Evolutionary conservation across 2,113 vertebrate genomes (phyloP), one percentile per base, ranked within the genome.

Genomic region (Tiliqua scincoides): DNA sequence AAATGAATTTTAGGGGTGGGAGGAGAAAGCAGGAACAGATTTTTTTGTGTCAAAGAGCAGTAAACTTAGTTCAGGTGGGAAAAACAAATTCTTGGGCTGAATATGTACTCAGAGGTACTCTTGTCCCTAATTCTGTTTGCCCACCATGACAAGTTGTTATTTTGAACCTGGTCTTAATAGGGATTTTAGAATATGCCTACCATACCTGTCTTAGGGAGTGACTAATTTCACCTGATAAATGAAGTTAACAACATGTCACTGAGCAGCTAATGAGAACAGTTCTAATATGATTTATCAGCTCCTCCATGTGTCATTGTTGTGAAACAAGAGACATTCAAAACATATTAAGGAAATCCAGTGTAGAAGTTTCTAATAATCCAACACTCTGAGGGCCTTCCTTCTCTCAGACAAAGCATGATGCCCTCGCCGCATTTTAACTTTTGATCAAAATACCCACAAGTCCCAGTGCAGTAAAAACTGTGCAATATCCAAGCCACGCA

Each of bases 391-490:
- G 37, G 14, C 21, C 52, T n/a, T n/a, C 57, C 15, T 57, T 74
- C 20, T 21, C 9, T 43, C 37, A 43, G 40, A 27, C 40, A n/a
- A 54, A n/a, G 17, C 74, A 54, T 54, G 6, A 52, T 76, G 74
- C 15, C 17, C 3, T 32, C 4, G n/a, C 27, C 57, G 30, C 15
- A 76, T 76, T 76, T 74, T 54, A 40, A 72, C 21, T 18, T 73
- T 23, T 62, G 30, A 35, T 72, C 27, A 70, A 37, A 91, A 85
- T 52, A 23, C n/a, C 84, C 70, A 77, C 40, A 87, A 86, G 21
- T 54, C 65, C 37, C 40, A 15, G 32, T 73, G 35, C 25, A 17
- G 37, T 73, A 43, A 72, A 72, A 43, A 43, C 11, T 9, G 70
- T 72, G 8, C 35, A 73, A 20, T 71, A 71, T 71, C n/a, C 32